These are phyloP conservation scores for Hoplostethus mediterraneus DNA, from an alignment of 2,797 vertebrate genomes.

Conservation along the genomic window DNA sequence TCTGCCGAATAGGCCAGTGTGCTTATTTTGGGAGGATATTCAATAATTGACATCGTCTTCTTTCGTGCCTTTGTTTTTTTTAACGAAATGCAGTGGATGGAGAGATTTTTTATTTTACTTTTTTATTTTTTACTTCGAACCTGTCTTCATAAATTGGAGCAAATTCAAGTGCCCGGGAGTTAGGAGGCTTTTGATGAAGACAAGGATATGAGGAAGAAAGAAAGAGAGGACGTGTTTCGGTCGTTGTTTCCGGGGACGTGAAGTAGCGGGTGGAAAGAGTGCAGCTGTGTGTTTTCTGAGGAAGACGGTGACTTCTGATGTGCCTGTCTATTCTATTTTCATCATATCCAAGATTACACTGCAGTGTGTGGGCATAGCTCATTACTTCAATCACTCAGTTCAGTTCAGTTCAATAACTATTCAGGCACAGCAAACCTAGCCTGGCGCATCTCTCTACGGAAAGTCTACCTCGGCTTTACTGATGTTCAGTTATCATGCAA, in stretches of 20 bases:
- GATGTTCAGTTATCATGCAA: conserved; percentile 48
- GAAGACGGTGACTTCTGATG: conserved; percentile 37
- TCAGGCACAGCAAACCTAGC: conserved; percentile 14
- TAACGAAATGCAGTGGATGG: neutral
- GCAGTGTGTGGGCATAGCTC: conserved; percentile 31
- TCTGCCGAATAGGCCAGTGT: conserved; percentile 30
- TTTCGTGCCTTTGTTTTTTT: conserved; percentile 25
- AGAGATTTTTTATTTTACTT: neutral
- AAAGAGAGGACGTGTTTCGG: conserved; percentile 16
- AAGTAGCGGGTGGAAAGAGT: conserved; percentile 25
- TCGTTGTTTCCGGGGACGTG: conserved; percentile 31
- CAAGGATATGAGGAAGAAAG: conserved; percentile 8
- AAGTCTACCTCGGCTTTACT: conserved; percentile 27
- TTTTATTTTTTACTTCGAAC: neutral
- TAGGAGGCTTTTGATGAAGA: conserved; percentile 43
- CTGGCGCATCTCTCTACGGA: conserved; percentile 28
- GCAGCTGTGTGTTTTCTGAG: conserved; percentile 42
- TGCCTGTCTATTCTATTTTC: conserved; percentile 41
- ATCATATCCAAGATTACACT: conserved; percentile 27
- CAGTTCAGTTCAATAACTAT: conserved; percentile 50
- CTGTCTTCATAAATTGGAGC: conserved; percentile 51
- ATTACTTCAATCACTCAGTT: conserved; percentile 46
- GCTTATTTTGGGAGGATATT: conserved; percentile 35
- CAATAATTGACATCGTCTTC: conserved; percentile 43
- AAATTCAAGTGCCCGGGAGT: conserved; percentile 38